These are phyloP conservation scores for Chondrosia reniformis DNA, from an alignment of 37 sponge, comb jelly and placozoan species.

Conservation along the genomic window DNA sequence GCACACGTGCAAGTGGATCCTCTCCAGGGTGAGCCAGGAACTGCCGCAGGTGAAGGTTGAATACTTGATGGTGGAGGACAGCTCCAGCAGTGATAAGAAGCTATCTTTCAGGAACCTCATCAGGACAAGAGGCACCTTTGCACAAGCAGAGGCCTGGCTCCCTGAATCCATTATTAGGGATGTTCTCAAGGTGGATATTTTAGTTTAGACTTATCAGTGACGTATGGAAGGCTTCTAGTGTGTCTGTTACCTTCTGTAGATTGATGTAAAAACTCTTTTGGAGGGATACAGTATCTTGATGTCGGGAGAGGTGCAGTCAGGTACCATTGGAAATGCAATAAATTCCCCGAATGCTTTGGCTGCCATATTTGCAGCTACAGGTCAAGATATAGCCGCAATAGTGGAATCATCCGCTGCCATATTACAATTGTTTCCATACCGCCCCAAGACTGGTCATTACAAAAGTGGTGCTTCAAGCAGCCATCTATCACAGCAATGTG, in stretches of 20 bases:
- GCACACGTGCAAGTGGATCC: constrained; percentile 65
- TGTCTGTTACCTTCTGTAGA: constrained; percentile 11
- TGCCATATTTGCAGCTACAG: constrained; percentile 73
- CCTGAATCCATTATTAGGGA: constrained; percentile 60
- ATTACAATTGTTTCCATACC: constrained; percentile 24
- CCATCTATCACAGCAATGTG: neutral
- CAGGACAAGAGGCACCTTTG: constrained; percentile 44
- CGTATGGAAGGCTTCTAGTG: neutral
- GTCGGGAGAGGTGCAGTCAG: neutral
- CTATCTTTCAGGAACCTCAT: constrained; percentile 14
- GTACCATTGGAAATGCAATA: constrained; percentile 32
- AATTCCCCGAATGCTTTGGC: constrained; percentile 47
- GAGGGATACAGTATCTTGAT: neutral
- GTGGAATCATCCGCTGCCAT: constrained; percentile 36
- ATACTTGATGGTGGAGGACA: constrained; percentile 48
- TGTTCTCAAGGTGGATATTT: constrained; percentile 50
- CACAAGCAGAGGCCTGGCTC: constrained; percentile 74
- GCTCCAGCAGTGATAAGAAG: constrained; percentile 62
- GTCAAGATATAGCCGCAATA: constrained; percentile 65
- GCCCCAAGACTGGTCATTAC: too few relatives aligned
- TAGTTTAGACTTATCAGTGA: neutral
- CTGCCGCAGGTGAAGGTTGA: constrained; percentile 29
- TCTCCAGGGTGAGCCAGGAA: constrained; percentile 30
- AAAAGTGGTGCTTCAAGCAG: neutral
- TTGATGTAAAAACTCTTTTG: constrained; percentile 30